Base-by-base conservation (phyloP, 2,113 vertebrate genomes). In the Cynoglossus semilaevis region DNA sequence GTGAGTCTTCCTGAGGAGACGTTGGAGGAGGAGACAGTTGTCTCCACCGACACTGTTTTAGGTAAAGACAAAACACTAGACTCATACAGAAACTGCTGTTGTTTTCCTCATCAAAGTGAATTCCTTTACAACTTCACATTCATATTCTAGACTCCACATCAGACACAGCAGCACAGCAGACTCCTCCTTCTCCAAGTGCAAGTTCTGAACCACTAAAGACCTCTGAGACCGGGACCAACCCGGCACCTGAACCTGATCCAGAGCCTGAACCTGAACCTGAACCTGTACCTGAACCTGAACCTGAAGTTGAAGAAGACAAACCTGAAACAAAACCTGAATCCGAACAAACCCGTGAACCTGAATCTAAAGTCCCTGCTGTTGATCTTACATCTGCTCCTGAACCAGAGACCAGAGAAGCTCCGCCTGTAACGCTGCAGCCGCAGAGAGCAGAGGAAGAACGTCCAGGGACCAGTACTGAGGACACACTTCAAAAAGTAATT, bases 381-480 rank as follows among this genome's bases (percentile, higher is more conserved):
- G 22, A 29, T 29, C 22, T 29, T 4, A 29, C 22, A 4, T 29
- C 38, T 41, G 10, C 38, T 41, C 4, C 14, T 2, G 38, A 41
- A 12, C 11, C 11, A 41, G 29, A 57, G n/a, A 46, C 37, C 22
- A 56, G 78, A 17, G 58, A 82, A 51, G 7, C 62, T 48, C 57
- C 76, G 49, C 38, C 79, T 48, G 52, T 91, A 11, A 90, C 82
- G 15, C 36, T 85, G 58, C 90, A 92, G 69, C 89, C 90, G 3
- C 80, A 82, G 74, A 83, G 65, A 13, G 41, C 70, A 67, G 70
- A 67, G 19, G 38, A 56, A 36, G 22, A 49, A 13, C 15, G n/a
- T 58, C 15, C 37, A 41, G 16, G 14, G 10, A 11, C 42, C 18
- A 50, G 59, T 1, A n/a, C 72, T 37, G 70, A 85, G 18, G 72